Evolutionary conservation across 2,888 invertebrate species (phyloP).

Genomic region (Deladenus siricidicola): DNA sequence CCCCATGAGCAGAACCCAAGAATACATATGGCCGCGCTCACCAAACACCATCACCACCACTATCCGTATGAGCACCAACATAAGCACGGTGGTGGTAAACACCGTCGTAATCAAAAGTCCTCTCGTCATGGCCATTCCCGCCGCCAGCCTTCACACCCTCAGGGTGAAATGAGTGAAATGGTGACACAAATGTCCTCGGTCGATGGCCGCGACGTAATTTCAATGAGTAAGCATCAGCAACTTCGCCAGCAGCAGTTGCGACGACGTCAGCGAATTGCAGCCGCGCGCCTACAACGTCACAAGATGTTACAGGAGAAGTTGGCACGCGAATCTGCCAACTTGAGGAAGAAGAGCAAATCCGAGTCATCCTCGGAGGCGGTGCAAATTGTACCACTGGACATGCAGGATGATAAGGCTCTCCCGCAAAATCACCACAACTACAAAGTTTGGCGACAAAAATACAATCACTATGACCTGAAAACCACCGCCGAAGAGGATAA

Average conservation of each 20-base stretch:
- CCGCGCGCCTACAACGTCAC: background rate
- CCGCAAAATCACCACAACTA: background rate
- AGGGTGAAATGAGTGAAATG: background rate
- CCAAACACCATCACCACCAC: background rate
- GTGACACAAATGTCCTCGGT: background rate
- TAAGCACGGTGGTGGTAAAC: background rate
- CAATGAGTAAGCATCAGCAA: background rate
- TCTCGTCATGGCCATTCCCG: background rate
- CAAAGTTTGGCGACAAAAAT: background rate
- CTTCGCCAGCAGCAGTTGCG: conserved; percentile 7
- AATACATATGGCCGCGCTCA: background rate
- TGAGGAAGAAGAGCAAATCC: too few relatives aligned
- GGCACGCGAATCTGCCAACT: background rate
- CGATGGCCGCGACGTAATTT: background rate
- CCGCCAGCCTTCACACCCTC: background rate
- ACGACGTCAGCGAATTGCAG: background rate
- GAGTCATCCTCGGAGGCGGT: background rate
- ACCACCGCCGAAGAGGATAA: background rate
- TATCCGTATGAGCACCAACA: background rate
- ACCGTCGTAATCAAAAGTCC: background rate
- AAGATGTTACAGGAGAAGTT: background rate
- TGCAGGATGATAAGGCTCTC: background rate
- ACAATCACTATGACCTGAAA: conserved; percentile 5
- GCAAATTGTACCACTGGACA: background rate
- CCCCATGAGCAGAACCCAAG: background rate